Base-by-base conservation (phyloP, 2,797 vertebrate species). In the Bradypodion ventrale region DNA sequence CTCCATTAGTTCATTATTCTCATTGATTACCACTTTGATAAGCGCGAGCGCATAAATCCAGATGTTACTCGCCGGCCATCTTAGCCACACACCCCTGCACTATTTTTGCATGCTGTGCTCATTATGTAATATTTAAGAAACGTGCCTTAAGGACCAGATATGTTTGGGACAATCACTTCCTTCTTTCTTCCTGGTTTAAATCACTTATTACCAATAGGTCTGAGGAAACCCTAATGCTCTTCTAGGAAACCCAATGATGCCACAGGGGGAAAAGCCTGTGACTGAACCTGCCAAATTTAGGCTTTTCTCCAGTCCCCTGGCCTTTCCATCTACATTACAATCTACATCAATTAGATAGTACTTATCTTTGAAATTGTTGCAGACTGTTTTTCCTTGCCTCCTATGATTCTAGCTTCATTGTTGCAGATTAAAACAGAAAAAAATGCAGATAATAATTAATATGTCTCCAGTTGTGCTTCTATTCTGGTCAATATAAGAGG, bases 321-420 rank as follows among this genome's bases (percentile, higher is more conserved):
- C 86, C 90, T 92, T 90, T 91, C 90, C 88, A 87, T 89, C 89
- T 0, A 25, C 7, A 13, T 87, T 95, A 96, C 90, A 87, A 87
- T 89, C 89, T 0, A 25, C 7, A 13, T 87, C 95, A 96, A 94
- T 95, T 95, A 95, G 95, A 94, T 93, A n/a, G n/a, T n/a, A 94
- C 87, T 93, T 78, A 87, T 87, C 85, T 88, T 90, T 63, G 84
- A 32, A 29, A 12, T 52, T 70, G 27, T 73, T 78, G n/a, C n/a
- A n/a, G 56, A 9, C n/a, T 72, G 8, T 21, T 12, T 44, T 81
- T 70, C 52, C 32, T 12, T 29, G 25, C 27, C 9, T 60, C 7
- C n/a, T 76, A 49, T 42, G n/a, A 69, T 74, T 75, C n/a, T 68
- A 29, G 10, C 70, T 1, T 27, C 62, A 46, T 44, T 75, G 7